Evolutionary conservation across 2,113 vertebrate genomes (phyloP).

Genomic region (Hiodon tergisus): DNA sequence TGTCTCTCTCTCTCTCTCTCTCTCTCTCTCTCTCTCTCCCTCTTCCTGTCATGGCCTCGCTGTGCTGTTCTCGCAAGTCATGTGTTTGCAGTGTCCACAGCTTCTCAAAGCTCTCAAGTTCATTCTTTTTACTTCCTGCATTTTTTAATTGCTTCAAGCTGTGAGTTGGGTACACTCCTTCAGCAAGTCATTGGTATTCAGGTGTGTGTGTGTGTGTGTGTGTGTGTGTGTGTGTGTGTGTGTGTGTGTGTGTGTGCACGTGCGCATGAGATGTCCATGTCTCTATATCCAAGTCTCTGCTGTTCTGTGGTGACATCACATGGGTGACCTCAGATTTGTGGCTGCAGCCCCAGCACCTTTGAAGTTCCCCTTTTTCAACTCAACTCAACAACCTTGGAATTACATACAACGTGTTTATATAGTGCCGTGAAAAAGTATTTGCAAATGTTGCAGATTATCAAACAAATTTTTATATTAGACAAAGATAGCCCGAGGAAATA

Average conservation of each 20-base stretch:
- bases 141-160: not conserved
- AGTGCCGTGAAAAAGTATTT: too few relatives aligned
- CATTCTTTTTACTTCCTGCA: not conserved
- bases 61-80: slow-evolving; percentile 7
- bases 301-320: slow-evolving; percentile 23
- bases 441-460: too few relatives aligned
- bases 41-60: not conserved
- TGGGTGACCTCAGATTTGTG: slow-evolving; percentile 22
- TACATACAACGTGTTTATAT: too few relatives aligned
- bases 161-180: not conserved
- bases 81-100: not conserved
- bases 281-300: slow-evolving; percentile 16
- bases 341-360: not conserved
- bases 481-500: too few relatives aligned
- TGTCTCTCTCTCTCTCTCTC: slow-evolving; percentile 20
- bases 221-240: slow-evolving; percentile 1
- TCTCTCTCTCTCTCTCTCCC: slow-evolving; percentile 14
- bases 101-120: not conserved
- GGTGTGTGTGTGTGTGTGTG: slow-evolving; percentile 10
- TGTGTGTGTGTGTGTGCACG: slow-evolving; percentile 7
- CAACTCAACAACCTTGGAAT: too few relatives aligned
- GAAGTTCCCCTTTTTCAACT: not conserved
- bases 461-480: too few relatives aligned
- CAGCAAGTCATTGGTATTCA: not conserved
- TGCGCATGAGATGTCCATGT: not conserved